Base-by-base conservation (phyloP, 2,888 invertebrate species). In the Cenopis cana region DNA sequence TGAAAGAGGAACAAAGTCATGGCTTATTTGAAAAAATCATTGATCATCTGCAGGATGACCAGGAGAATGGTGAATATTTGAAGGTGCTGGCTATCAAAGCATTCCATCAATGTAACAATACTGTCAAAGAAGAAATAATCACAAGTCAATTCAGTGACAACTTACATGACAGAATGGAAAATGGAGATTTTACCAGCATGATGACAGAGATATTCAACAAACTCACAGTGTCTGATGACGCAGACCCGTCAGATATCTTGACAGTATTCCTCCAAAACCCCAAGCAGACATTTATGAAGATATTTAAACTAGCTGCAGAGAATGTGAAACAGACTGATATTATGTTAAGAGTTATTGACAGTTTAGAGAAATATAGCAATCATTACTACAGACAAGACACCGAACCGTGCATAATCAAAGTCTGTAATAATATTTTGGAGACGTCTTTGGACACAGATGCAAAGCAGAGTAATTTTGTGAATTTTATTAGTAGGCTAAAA, bases 151-250 rank as follows among this genome's bases (percentile, higher is more conserved):
- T 89, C 74, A 76, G 46, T 46, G 76, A 85, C 36, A 85, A 75
- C 57, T 87, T 91, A 12, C 76, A 77, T 69, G 79, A 89, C 74
- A 77, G 78, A 74, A 76, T 77, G 49, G 78, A 84, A 75, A 79
- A 78, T 60, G 56, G 74, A 65, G 82, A 87, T 36, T 90, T 89
- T 71, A 76, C 76, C 14, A 76, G 73, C 29, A 81, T 78, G 74
- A 75, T 86, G 66, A 90, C 81, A 65, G 85, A 88, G 79, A 85
- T 83, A 77, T 93, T 93, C 62, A 93, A 93, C 75, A 92, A 90
- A 79, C 77, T 91, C 14, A 81, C 89, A 72, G 75, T 79, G 14
- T 77, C 83, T 8, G 76, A 81, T 8, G 82, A 87, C 69, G 74
- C 80, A 29, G 88, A 90, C 76, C 75, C 86, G 2, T 79, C 83